Percentiles rank a stretch among this genome's conserved stretches.
Conservation (phyloP, 2,888 invertebrate genomes). For the Galeopsomyia nigrocyanea region DNA sequence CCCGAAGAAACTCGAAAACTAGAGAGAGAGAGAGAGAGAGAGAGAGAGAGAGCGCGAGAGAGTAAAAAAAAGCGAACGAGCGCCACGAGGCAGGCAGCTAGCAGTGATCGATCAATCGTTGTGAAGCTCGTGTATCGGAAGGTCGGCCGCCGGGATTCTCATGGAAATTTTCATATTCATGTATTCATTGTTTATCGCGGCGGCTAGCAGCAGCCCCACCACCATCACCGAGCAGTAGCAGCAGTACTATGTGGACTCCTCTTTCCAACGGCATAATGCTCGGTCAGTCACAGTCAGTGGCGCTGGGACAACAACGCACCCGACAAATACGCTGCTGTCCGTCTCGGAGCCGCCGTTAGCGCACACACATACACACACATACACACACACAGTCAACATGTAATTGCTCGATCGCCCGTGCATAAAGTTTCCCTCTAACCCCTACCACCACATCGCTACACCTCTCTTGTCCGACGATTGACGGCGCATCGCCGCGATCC, state of each 20-base stretch:
- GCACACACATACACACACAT: background rate
- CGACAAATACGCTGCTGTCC: conserved; percentile 33
- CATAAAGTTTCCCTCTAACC: conserved; percentile 5
- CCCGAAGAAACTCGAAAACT: conserved; percentile 11
- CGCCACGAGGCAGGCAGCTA: conserved; percentile 3
- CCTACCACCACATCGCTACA: too few relatives aligned
- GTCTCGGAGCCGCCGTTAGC: background rate
- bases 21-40: background rate
- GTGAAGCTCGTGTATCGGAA: conserved; percentile 27
- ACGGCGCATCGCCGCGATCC: conserved; percentile 4
- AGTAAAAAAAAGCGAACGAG: background rate
- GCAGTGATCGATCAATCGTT: conserved; percentile 42
- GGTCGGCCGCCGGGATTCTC: conserved; percentile 49
- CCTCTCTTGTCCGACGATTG: conserved; percentile 7
- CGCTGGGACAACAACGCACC: conserved; percentile 53
- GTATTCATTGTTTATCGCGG: conserved; percentile 62
- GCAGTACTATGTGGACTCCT: conserved; percentile 20
- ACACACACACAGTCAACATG: conserved; percentile 48
- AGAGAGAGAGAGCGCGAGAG: background rate
- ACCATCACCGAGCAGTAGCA: background rate
- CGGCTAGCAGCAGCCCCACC: conserved; percentile 22
- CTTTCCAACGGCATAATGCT: conserved; percentile 43
- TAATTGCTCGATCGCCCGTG: conserved; percentile 55
- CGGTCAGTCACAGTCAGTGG: conserved; percentile 48
- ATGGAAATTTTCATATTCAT: conserved; percentile 63